Evolutionary conservation across 1,140 invertebrate species (phyloP).

Genomic region (Trichonephila inaurata): DNA sequence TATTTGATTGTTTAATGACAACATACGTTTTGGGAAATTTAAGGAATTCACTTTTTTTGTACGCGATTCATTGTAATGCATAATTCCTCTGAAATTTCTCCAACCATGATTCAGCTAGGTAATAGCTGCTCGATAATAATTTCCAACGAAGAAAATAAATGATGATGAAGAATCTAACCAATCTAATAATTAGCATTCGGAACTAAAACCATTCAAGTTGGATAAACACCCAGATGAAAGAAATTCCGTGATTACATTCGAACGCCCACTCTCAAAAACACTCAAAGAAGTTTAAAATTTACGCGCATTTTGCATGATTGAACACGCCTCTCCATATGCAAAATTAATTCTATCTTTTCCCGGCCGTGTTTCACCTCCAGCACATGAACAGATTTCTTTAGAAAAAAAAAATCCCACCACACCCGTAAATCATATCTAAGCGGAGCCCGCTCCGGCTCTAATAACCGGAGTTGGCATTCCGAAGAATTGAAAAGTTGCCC

Average conservation of each 20-base stretch:
- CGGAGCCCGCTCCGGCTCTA: slow-evolving; percentile 18
- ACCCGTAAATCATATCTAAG: slow-evolving; percentile 56
- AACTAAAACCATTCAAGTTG: not conserved
- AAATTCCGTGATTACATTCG: not conserved
- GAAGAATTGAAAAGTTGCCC: slow-evolving; percentile 59
- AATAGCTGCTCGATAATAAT: no score
- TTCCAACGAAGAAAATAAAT: not conserved
- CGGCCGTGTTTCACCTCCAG: not conserved
- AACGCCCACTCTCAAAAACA: not conserved
- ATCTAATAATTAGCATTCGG: not conserved
- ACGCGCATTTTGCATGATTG: slow-evolving; percentile 24
- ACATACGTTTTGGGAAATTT: no score
- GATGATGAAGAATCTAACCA: no score
- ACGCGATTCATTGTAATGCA: no score
- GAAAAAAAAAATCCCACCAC: not conserved
- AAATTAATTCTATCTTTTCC: slow-evolving; percentile 48
- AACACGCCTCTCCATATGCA: slow-evolving; percentile 37
- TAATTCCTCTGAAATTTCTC: no score
- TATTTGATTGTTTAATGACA: no score
- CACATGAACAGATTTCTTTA: not conserved
- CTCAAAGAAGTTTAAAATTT: not conserved
- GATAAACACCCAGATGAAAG: not conserved
- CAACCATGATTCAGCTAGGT: no score
- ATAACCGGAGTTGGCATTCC: slow-evolving; percentile 63
- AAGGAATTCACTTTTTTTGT: no score